phyloP scores from a whole-genome alignment of 2,888 invertebrate genomes.

The Hartigia nigra region DNA sequence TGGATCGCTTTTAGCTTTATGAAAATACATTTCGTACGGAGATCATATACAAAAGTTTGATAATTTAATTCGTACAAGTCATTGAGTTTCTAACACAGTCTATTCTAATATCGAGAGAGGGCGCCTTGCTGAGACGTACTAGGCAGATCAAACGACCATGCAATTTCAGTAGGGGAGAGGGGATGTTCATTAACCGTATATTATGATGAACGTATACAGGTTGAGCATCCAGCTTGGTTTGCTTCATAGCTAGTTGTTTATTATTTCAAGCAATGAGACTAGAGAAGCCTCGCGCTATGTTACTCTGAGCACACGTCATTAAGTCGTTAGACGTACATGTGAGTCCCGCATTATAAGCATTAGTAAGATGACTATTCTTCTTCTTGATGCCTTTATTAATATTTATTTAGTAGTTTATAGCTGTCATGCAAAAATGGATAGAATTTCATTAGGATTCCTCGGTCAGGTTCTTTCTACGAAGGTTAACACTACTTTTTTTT shows the following conservation, averaged over 20 bases:
- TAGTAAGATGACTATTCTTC: constrained; percentile 1
- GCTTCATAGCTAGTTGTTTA: background rate
- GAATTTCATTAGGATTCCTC: background rate
- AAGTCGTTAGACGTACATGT: constrained; percentile 6
- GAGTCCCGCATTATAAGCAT: background rate
- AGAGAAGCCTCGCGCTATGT: background rate
- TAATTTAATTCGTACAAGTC: no score
- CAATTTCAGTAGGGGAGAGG: background rate
- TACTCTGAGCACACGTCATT: constrained; percentile 2
- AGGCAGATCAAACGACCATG: background rate
- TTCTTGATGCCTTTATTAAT: background rate
- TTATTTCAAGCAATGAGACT: constrained; percentile 2
- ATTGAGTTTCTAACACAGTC: no score
- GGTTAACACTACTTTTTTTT: background rate
- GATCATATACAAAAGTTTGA: no score
- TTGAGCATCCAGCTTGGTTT: background rate
- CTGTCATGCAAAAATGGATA: background rate
- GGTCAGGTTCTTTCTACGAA: background rate
- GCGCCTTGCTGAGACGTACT: no score
- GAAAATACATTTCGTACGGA: no score
- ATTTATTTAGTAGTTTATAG: constrained; percentile 2
- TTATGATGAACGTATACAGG: background rate
- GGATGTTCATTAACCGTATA: background rate
- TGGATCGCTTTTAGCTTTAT: no score
- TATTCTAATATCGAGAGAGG: no score